A percentile compares a stretch with the other conserved stretches of the same genome.
Evolutionary conservation across 2,113 vertebrate genomes (phyloP).

Genomic region (Dendropsophus ebraccatus): DNA sequence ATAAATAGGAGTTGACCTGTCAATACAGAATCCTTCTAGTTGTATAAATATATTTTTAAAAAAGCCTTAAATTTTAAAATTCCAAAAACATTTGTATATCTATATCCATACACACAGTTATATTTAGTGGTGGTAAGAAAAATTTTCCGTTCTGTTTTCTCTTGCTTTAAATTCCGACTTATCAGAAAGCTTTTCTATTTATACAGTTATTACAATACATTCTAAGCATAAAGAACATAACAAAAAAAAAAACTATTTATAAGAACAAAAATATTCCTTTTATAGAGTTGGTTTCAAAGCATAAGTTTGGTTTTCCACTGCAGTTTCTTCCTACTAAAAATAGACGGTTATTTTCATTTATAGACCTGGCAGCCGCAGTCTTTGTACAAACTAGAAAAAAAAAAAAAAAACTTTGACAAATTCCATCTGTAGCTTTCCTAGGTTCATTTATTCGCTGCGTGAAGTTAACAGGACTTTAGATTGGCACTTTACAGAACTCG

Average conservation of each 20-base stretch:
- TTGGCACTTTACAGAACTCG: conserved; percentile 8
- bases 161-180: neutral
- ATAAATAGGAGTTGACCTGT: too few relatives aligned
- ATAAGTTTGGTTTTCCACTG: conserved; percentile 35
- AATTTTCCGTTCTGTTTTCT: too few relatives aligned
- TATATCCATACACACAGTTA: too few relatives aligned
- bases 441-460: conserved; percentile 31
- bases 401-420: conserved; percentile 27
- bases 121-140: too few relatives aligned
- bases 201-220: neutral
- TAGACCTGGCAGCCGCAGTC: conserved; percentile 30
- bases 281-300: conserved; percentile 12
- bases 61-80: too few relatives aligned
- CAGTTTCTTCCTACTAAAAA: conserved; percentile 36
- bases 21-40: too few relatives aligned
- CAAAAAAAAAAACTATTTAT: neutral
- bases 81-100: too few relatives aligned
- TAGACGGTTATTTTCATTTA: conserved; percentile 54
- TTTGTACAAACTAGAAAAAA: conserved; percentile 24
- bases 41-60: too few relatives aligned
- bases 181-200: neutral
- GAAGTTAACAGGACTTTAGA: conserved; percentile 17
- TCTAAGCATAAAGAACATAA: neutral
- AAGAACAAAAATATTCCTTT: conserved; percentile 3
- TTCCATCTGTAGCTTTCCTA: conserved; percentile 41